Evolutionary conservation across 2,113 vertebrate species (phyloP).

Genomic region (Nymphicus hollandicus): DNA sequence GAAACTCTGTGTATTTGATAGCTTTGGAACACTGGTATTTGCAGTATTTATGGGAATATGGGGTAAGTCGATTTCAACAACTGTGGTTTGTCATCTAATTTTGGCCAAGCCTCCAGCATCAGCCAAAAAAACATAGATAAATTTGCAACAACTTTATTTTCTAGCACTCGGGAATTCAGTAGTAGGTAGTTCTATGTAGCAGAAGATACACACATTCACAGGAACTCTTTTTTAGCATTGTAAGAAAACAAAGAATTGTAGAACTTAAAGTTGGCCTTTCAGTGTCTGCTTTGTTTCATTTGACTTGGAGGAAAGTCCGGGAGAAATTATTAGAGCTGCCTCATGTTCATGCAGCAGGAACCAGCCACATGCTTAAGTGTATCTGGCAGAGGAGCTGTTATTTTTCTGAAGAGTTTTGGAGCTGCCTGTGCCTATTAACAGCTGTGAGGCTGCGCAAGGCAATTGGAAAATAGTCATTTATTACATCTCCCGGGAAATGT

Average conservation of each 20-base stretch:
- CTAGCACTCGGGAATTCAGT: neutral
- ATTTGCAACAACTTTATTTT: neutral
- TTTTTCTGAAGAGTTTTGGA: neutral
- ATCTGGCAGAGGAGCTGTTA: neutral
- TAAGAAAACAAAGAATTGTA: neutral
- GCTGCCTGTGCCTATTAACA: neutral
- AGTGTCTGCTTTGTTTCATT: neutral
- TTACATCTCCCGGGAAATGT: neutral
- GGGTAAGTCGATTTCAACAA: conserved; percentile 79
- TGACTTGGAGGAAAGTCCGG: neutral
- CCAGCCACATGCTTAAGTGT: neutral
- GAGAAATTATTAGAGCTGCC: neutral
- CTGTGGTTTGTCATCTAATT: conserved; percentile 20
- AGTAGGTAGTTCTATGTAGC: neutral
- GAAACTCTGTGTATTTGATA: conserved; percentile 94
- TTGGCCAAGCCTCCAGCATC: neutral
- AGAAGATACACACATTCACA: neutral
- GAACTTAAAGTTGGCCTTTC: neutral
- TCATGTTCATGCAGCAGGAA: neutral
- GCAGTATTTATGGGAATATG: conserved; percentile 94
- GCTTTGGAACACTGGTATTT: conserved; percentile 91
- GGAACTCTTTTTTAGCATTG: neutral
- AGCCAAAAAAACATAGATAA: neutral
- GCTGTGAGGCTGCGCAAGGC: neutral
- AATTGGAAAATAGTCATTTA: neutral